phyloP scores from a whole-genome alignment of 1,140 invertebrate species.

The Stegodyphus mimosarum region DNA sequence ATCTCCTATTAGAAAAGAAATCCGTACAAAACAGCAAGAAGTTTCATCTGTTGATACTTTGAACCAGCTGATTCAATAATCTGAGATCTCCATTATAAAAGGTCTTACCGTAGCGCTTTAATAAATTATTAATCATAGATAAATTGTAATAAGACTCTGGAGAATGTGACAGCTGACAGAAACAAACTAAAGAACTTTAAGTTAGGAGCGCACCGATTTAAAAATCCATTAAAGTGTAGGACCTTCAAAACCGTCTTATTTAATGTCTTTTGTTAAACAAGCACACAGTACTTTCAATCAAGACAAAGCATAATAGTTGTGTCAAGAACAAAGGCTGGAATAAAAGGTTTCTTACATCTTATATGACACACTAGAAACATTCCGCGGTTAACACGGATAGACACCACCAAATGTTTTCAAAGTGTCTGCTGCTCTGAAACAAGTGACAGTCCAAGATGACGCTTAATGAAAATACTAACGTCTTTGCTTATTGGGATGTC shows the following conservation, averaged over 20 bases:
- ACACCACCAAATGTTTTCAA: conserved; percentile 29
- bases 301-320: neutral
- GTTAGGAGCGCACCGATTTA: neutral
- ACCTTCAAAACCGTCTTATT: neutral
- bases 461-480: conserved; percentile 9
- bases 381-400: conserved; percentile 1
- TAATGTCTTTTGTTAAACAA: neutral
- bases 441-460: conserved; percentile 23
- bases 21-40: neutral
- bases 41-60: neutral
- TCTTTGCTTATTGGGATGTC: conserved; percentile 16
- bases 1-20: neutral
- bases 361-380: conserved; percentile 18
- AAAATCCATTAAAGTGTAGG: conserved; percentile 13
- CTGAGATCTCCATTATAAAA: neutral
- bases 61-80: neutral
- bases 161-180: neutral
- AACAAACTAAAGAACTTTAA: neutral
- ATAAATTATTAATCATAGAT: neutral
- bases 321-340: neutral
- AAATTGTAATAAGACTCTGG: neutral
- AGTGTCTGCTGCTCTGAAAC: conserved; percentile 16
- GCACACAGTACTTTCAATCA: conserved; percentile 4
- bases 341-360: conserved; percentile 12
- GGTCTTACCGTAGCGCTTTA: neutral